Base-by-base conservation (phyloP, 2,888 invertebrate genomes). In the Drosophila subsilvestris region DNA sequence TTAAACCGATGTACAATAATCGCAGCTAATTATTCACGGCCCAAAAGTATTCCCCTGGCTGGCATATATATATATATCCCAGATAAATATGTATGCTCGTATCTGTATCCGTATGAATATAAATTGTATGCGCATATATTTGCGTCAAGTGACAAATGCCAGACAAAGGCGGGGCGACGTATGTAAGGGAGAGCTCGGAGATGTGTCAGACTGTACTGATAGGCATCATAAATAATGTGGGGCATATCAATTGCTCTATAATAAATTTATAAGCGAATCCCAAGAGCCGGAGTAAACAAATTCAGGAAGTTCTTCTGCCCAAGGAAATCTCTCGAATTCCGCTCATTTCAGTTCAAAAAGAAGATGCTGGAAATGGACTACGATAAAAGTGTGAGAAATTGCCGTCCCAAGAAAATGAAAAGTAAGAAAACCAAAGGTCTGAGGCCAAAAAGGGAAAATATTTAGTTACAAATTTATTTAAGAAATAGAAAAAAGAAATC, bases 221-320 rank as follows among this genome's bases (percentile, higher is more conserved):
- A 72, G 72, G 75, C 49, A 69, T 78, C 86, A 83, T 83, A 86
- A 86, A 86, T 83, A 82, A 86, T 73, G 63, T 53, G 32, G n/a
- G 63, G 68, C 76, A 75, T 79, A 82, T 83, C 83, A 73, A 82
- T 78, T 59, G 66, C 65, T 55, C 57, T 54, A 60, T 74, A 75
- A 86, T 76, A 86, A 80, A 83, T 85, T 85, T 78, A 78, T 78
- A 82, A 59, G 63, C 56, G 45, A 61, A 49, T 47, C 53, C n/a
- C 44, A 10, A 37, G 17, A 57, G 17, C 45, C 42, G 12, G 25
- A 58, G 45, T 60, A 65, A 54, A 43, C 70, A 61, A 63, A 55
- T 54, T 45, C 37, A 53, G 55, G 50, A 17, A 63, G 51, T 66
- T 27, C 66, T 60, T 63, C 29, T 53, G 53, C 20, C 37, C 25